Base-by-base conservation (phyloP, 2,113 vertebrate species). In the Excalfactoria chinensis region DNA sequence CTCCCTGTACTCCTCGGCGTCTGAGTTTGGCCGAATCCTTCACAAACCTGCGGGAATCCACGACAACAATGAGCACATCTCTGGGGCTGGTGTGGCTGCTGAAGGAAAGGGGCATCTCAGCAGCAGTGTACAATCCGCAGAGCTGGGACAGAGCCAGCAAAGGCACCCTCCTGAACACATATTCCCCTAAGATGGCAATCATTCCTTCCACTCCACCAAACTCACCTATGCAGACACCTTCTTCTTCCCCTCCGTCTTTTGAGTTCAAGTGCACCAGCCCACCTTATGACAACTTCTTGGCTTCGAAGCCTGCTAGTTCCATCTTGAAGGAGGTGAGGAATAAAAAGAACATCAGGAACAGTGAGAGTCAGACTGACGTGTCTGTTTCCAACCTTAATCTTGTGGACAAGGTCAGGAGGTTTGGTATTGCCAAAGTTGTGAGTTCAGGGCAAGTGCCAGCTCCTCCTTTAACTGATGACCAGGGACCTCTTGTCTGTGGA, bases 1-100 rank as follows among this genome's bases (percentile, higher is more conserved):
- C 98, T 4, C 99, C 99, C 1, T 98, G 98, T 95, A 99, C 99
- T 12, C 99, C 99, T 21, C 98, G 99, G 83, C 99, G 98, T 81
- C 98, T 99, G 95, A 99, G 99, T 76, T 91, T 99, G 88, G 98
- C 98, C 0, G 99, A 99, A 94, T 99, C 99, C 96, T 99, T 98
- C 97, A 99, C 99, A 64, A 99, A 99, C 92, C 87, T 98, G 41
- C 98, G 99, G 4, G 99, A 99, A 96, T 98, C 99, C 93, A 99
- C 99, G 0, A 99, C 98, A 4, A 99, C 99, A 4, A 99, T 98
- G 97, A 99, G 99, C 98, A 99, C 99, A 0, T 99, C 99, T 14
- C 97, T 99, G 59, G 99, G 99, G 48, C 98, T 99, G 70, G 99
- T 99, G 95, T 98, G 98, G 96, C 98, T 99, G 87, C 97, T 99